Base-by-base conservation (phyloP, 1,140 invertebrate genomes). In the Phymastichus coffea region DNA sequence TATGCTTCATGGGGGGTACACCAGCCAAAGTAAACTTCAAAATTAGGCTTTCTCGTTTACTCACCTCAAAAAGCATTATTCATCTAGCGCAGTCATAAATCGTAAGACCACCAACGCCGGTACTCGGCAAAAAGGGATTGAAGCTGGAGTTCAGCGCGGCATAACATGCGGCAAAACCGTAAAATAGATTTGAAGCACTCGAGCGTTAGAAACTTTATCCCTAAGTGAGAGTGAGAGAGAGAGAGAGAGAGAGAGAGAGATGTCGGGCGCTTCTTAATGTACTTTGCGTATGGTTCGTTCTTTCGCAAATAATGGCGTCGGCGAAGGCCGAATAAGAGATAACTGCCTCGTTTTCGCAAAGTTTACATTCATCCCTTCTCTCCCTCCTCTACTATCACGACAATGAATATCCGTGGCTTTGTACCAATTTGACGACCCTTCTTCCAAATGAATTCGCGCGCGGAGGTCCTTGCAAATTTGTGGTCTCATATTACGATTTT, bases 361-460 rank as follows among this genome's bases (percentile, higher is more conserved):
- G 57, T 58, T 57, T 57, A 58, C 47, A 58, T 52, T 44, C 20
- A 44, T 51, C 4, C n/a, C n/a, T 28, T 6, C 8, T 20, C 25
- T 37, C 17, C 14, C 46, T 41, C 28, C 26, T 51, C 51, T 58
- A 52, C 49, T 20, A 6, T 44, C 23, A 35, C 30, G 38, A 59
- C 57, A 59, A 59, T 59, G 57, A 59, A 38, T 53, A 59, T 59
- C 57, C 30, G 49, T 30, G 48, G 41, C 49, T 58, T 58, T 52
- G 52, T 58, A 52, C 28, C 26, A 35, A 53, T 59, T 53, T 59
- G 49, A 59, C 14, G 57, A 59, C 15, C 33, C 10, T 3, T 53
- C 49, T 59, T 53, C 53, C 38, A 59, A 59, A 59, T 33, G 53
- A 59, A 59, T 59, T 47, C 14, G n/a, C 33, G 37, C 14, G 2